These are phyloP conservation scores for Gallinago nigripennis DNA, from an alignment of 2,797 vertebrate genomes.

Conservation along the genomic window DNA sequence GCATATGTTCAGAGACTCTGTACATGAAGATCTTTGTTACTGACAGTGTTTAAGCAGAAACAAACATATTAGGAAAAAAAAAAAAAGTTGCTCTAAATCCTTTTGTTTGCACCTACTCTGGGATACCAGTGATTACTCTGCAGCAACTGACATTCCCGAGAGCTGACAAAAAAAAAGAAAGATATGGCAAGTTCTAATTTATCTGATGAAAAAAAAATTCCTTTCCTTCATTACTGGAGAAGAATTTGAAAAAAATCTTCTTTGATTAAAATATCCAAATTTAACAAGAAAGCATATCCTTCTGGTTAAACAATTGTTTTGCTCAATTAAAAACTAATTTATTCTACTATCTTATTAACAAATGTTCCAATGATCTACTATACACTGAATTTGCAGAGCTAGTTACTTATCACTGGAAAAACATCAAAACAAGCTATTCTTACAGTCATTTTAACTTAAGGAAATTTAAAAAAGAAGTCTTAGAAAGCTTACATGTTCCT, in stretches of 20 bases:
- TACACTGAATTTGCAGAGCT: not conserved
- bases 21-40: not conserved
- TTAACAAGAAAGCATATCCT: not conserved
- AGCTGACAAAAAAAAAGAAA: not conserved
- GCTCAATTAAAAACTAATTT: not conserved
- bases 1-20: fast-evolving
- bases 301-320: not conserved
- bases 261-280: not conserved
- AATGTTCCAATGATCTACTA: not conserved
- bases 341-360: not conserved
- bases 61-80: fast-evolving
- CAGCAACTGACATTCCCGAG: fast-evolving
- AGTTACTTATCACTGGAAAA: not conserved
- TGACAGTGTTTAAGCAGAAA: not conserved
- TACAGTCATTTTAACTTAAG: not conserved
- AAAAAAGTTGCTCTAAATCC: not conserved
- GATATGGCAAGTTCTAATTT: not conserved
- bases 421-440: not conserved
- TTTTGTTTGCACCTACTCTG: not conserved
- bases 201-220: fast-evolving
- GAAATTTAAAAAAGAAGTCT: not conserved
- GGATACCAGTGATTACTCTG: not conserved
- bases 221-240: not conserved
- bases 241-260: not conserved
- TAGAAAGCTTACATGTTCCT: not conserved